Conservation (phyloP, 2,888 invertebrate genomes). For the Leucoptera coffeella region DNA sequence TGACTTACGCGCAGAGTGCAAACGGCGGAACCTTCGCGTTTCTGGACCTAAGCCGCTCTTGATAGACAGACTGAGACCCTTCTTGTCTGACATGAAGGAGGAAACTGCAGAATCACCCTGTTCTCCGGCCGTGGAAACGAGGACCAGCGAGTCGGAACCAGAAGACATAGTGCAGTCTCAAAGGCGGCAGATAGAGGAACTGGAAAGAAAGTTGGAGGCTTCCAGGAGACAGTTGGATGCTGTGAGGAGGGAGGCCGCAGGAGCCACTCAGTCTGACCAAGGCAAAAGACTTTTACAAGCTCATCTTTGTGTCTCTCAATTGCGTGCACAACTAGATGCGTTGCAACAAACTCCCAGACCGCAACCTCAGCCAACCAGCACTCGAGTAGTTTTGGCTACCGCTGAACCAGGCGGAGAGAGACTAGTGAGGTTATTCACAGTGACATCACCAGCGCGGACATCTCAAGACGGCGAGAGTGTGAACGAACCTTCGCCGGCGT, state of each 20-base stretch:
- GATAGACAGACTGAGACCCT: conserved; percentile 83
- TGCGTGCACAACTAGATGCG: conserved; percentile 60
- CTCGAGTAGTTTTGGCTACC: conserved; percentile 22
- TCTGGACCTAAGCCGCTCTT: conserved; percentile 94
- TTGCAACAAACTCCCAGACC: conserved; percentile 40
- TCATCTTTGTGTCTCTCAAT: conserved; percentile 41
- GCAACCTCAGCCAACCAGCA: conserved; percentile 44
- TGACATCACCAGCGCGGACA: conserved; percentile 13
- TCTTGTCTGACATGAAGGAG: conserved; percentile 43
- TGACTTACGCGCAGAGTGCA: conserved; percentile 89
- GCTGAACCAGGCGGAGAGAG: conserved; percentile 19
- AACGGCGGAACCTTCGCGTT: conserved; percentile 88
- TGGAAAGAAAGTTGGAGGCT: conserved; percentile 74
- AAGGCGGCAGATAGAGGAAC: conserved; percentile 75
- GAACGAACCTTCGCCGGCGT: conserved; percentile 36
- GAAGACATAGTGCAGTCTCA: conserved; percentile 81
- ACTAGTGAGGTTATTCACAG: conserved; percentile 26
- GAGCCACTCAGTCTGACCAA: conserved; percentile 39
- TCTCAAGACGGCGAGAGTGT: conserved; percentile 11
- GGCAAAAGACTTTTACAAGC: conserved; percentile 56
- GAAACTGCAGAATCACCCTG: conserved; percentile 35
- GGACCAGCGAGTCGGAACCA: conserved; percentile 22
- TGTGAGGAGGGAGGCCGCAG: conserved; percentile 55
- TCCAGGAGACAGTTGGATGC: conserved; percentile 73
- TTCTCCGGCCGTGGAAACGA: conserved; percentile 17